Evolutionary conservation across 2,113 vertebrate species (phyloP).

Genomic region (Melanerpes aurifrons): DNA sequence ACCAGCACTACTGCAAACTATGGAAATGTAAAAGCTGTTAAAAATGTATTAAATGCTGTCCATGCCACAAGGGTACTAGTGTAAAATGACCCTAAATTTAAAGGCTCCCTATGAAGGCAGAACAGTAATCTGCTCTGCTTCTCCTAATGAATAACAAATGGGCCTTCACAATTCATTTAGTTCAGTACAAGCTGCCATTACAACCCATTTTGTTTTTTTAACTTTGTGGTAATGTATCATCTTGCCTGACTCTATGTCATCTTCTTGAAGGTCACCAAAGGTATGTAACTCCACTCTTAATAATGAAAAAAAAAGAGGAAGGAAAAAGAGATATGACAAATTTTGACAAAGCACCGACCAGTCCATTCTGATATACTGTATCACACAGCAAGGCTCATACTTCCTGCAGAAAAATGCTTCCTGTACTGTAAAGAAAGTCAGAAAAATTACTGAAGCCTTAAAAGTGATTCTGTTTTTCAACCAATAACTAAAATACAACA

Average conservation of each 20-base stretch:
- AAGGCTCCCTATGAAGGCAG: slow-evolving; percentile 67
- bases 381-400: not conserved
- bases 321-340: slow-evolving; percentile 55
- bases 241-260: slow-evolving; percentile 75
- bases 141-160: slow-evolving; percentile 84
- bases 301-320: slow-evolving; percentile 42
- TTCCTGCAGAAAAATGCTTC: not conserved
- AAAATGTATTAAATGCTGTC: slow-evolving; percentile 69
- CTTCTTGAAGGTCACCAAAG: slow-evolving; percentile 73
- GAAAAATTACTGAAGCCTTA: not conserved
- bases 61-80: slow-evolving; percentile 61
- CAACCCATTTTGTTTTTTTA: slow-evolving; percentile 70
- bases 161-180: slow-evolving; percentile 68
- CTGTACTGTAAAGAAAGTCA: not conserved
- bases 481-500: not conserved
- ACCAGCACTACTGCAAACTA: slow-evolving; percentile 27
- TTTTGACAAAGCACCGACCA: slow-evolving; percentile 6
- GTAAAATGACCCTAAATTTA: slow-evolving; percentile 75
- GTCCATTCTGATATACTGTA: not conserved
- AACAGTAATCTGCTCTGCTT: slow-evolving; percentile 69
- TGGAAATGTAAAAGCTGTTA: slow-evolving; percentile 57
- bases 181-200: slow-evolving; percentile 74
- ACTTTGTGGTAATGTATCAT: slow-evolving; percentile 73
- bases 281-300: slow-evolving; percentile 57
- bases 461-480: not conserved